Percentiles rank a stretch among this genome's conserved stretches.
phyloP scores from a whole-genome alignment of 2,888 invertebrate genomes.

The Lordiphosa fenestrarum region DNA sequence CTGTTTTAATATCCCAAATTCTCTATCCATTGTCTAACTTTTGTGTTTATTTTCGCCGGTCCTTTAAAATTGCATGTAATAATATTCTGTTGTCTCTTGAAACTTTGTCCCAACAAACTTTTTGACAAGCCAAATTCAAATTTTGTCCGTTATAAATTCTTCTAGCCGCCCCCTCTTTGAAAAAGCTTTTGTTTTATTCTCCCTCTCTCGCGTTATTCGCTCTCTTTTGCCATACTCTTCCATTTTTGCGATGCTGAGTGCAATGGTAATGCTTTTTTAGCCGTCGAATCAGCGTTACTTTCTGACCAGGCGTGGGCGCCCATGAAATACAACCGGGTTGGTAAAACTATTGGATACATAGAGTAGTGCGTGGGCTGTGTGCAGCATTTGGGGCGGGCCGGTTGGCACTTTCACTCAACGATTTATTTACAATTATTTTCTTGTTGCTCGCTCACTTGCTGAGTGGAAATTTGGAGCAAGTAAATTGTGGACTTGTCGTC shows the following conservation, averaged over 20 bases:
- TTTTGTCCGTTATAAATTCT: slow-evolving; percentile 4
- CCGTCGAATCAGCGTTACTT: slow-evolving; percentile 62
- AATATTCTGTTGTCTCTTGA: slow-evolving; percentile 1
- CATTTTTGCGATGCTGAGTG: slow-evolving; percentile 24
- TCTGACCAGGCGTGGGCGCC: slow-evolving; percentile 54
- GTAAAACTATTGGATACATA: slow-evolving; percentile 57
- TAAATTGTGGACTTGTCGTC: not conserved
- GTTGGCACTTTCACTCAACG: slow-evolving; percentile 15
- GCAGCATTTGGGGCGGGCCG: slow-evolving; percentile 8
- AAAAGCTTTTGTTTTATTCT: slow-evolving; percentile 8
- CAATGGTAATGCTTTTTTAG: slow-evolving; percentile 30
- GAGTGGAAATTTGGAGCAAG: not conserved
- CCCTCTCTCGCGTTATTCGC: slow-evolving; percentile 5
- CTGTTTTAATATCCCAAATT: no score
- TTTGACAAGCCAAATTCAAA: slow-evolving; percentile 8
- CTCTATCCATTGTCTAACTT: not conserved
- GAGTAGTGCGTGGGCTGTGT: slow-evolving; percentile 35
- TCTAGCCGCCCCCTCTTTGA: not conserved
- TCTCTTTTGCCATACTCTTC: slow-evolving; percentile 11
- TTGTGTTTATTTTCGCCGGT: not conserved
- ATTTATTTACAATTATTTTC: slow-evolving; percentile 7
- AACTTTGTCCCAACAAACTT: slow-evolving; percentile 6
- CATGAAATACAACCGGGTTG: slow-evolving; percentile 31
- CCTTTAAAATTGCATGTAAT: not conserved
- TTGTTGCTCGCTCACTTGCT: not conserved